A percentile compares a stretch with the other conserved stretches of the same genome.
Evolutionary conservation across 2,888 invertebrate species (phyloP).

Genomic region (Cordylochernes scorpioides): DNA sequence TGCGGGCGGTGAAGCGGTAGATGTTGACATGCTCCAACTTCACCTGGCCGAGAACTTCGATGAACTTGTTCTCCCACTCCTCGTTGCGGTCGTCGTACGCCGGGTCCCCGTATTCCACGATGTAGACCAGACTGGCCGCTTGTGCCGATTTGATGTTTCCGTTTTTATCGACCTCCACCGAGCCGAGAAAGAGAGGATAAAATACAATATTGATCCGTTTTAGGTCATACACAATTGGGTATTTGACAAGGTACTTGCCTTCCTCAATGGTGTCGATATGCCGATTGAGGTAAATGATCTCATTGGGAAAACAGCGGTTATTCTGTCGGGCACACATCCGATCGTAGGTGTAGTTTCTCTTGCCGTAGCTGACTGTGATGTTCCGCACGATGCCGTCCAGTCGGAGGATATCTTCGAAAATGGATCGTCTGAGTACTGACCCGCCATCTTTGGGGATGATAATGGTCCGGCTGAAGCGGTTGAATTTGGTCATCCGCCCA

Average conservation of each 20-base stretch:
- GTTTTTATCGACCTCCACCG: slow-evolving; percentile 45
- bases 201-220: slow-evolving; percentile 58
- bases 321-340: slow-evolving; percentile 62
- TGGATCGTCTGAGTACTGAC: slow-evolving; percentile 43
- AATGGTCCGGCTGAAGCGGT: slow-evolving; percentile 64
- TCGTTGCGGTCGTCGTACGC: slow-evolving; percentile 34
- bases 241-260: slow-evolving; percentile 47
- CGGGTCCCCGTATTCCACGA: slow-evolving; percentile 29
- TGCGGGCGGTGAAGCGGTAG: slow-evolving; percentile 57
- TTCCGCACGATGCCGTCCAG: slow-evolving; percentile 51
- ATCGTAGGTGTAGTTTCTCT: no score
- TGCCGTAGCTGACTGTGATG: slow-evolving; percentile 35
- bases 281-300: slow-evolving; percentile 53
- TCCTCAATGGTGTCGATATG: slow-evolving; percentile 55
- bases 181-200: slow-evolving; percentile 68
- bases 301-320: slow-evolving; percentile 52
- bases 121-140: slow-evolving; percentile 66
- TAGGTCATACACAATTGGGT: slow-evolving; percentile 67
- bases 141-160: slow-evolving; percentile 49
- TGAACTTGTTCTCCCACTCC: slow-evolving; percentile 60
- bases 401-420: slow-evolving; percentile 50
- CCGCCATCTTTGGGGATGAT: slow-evolving; percentile 51
- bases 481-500: slow-evolving; percentile 59
- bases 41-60: slow-evolving; percentile 37
- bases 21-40: slow-evolving; percentile 56